Evolutionary conservation across 2,888 invertebrate species (phyloP).

Genomic region (Spicauda simplicius): DNA sequence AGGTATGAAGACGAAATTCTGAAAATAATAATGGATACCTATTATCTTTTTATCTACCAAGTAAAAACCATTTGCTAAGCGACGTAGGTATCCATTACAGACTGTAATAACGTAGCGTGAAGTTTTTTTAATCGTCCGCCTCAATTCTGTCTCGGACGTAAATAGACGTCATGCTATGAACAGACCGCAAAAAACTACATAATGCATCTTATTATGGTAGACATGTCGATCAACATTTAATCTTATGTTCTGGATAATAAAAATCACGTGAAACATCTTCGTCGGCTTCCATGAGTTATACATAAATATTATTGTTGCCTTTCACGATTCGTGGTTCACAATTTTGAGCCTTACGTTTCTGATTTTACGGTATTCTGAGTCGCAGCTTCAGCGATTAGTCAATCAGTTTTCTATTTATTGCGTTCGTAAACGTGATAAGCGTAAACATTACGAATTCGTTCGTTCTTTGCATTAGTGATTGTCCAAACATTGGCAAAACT

Average conservation of each 20-base stretch:
- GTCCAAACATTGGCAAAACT: conserved; percentile 8
- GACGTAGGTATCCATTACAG: conserved; percentile 1
- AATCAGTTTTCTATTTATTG: conserved; percentile 1
- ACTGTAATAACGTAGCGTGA: neutral
- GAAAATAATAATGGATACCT: too few relatives aligned
- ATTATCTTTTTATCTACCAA: neutral
- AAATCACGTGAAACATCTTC: conserved; percentile 7
- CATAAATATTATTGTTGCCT: neutral
- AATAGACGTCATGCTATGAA: conserved; percentile 16
- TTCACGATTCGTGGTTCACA: neutral
- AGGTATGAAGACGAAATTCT: too few relatives aligned
- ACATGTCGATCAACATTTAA: conserved; percentile 13
- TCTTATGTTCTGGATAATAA: conserved; percentile 7
- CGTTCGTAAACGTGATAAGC: neutral
- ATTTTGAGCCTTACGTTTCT: neutral
- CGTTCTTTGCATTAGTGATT: conserved; percentile 7
- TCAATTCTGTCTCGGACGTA: conserved; percentile 12
- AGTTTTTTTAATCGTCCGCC: conserved; percentile 1
- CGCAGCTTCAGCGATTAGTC: neutral
- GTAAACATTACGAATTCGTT: conserved; percentile 13
- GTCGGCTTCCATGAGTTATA: neutral
- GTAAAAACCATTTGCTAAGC: neutral
- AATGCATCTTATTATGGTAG: conserved; percentile 10
- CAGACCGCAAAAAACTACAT: conserved; percentile 8
- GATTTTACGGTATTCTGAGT: neutral